Conservation (phyloP, 2,797 vertebrate species). For the Stomatorhinus walkeri region DNA sequence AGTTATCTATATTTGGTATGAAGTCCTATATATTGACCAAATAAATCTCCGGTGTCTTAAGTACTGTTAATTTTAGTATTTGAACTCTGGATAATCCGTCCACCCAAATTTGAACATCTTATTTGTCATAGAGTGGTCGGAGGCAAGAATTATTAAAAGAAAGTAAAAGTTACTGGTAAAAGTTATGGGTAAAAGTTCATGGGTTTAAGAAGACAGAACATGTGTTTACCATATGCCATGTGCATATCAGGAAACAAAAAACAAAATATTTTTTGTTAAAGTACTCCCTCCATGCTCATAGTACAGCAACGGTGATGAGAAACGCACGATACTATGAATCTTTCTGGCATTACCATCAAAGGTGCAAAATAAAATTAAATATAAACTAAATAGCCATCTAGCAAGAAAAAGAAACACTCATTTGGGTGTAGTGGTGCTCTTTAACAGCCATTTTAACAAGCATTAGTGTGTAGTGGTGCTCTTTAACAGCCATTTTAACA, state of each 20-base stretch:
- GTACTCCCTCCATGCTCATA: background rate
- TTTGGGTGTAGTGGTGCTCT: too few relatives aligned
- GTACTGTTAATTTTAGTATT: background rate
- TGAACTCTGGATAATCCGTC: background rate
- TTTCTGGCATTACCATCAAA: background rate
- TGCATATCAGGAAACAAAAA: background rate
- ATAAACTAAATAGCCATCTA: background rate
- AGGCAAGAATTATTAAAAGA: background rate
- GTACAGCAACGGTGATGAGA: background rate
- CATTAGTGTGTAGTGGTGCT: too few relatives aligned
- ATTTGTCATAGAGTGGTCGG: background rate
- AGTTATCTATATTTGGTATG: background rate
- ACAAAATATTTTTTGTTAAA: background rate
- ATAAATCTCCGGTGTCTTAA: background rate
- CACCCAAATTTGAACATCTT: background rate
- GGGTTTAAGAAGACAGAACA: background rate
- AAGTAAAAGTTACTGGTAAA: background rate
- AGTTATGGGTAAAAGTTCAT: background rate
- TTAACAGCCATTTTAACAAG: too few relatives aligned
- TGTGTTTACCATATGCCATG: background rate
- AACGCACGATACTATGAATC: background rate
- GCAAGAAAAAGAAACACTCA: background rate
- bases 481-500: too few relatives aligned
- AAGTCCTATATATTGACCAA: background rate
- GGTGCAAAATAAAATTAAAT: background rate